Percentiles rank a stretch among this genome's conserved stretches.
These are phyloP conservation scores for Monochamus saltuarius DNA, from an alignment of 1,140 invertebrate genomes.

Conservation along the genomic window DNA sequence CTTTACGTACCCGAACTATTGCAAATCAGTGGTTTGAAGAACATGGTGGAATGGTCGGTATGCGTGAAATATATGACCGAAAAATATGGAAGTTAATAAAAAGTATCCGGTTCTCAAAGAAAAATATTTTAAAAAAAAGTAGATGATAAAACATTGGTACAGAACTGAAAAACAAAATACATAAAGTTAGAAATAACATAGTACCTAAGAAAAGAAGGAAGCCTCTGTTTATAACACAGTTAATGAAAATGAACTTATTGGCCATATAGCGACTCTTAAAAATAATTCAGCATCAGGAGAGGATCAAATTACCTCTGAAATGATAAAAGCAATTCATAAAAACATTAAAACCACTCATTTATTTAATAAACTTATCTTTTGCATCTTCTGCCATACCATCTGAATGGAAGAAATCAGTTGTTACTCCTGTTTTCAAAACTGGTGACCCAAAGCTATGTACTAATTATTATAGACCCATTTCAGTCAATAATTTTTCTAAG, in stretches of 20 bases:
- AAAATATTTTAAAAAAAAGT: too few species aligned
- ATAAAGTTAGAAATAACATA: too few species aligned
- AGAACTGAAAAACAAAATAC: background rate
- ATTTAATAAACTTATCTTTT: constrained; percentile 11
- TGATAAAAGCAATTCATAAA: background rate
- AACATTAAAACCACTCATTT: background rate
- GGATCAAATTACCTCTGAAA: background rate
- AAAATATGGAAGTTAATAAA: too few species aligned
- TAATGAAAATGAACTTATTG: constrained; percentile 5
- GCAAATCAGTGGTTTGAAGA: too few species aligned
- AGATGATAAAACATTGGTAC: constrained; percentile 5
- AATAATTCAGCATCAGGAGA: background rate
- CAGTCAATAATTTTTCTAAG: background rate
- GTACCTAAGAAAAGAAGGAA: constrained; percentile 1
- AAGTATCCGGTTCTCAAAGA: too few species aligned
- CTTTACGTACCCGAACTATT: too few species aligned
- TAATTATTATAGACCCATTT: background rate
- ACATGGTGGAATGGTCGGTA: too few species aligned
- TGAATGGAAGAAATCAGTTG: constrained; percentile 1
- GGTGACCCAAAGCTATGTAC: too few species aligned
- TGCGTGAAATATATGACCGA: too few species aligned
- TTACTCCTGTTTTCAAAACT: too few species aligned
- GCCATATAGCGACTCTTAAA: background rate
- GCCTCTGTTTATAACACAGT: constrained; percentile 3
- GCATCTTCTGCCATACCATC: background rate